A percentile compares a stretch with the other conserved stretches of the same genome.
These are phyloP conservation scores for Physeter macrocephalus DNA, from an alignment of 2,113 vertebrate species.

Conservation along the genomic window DNA sequence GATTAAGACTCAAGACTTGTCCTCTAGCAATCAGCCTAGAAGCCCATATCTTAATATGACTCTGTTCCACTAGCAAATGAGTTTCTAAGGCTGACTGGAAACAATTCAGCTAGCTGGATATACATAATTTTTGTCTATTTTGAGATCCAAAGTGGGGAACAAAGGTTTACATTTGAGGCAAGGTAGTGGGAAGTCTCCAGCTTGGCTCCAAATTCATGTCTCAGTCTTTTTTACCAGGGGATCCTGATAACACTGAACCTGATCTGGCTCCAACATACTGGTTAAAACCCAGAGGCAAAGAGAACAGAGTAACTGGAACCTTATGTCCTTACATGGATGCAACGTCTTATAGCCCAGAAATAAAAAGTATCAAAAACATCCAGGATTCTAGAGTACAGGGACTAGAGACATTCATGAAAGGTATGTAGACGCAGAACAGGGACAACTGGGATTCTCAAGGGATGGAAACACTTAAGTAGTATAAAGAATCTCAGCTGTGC, in stretches of 20 bases:
- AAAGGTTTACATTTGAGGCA: neutral
- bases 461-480: neutral
- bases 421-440: neutral
- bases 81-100: neutral
- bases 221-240: neutral
- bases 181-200: neutral
- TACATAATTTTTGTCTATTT: neutral
- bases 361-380: neutral
- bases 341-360: neutral
- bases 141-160: neutral
- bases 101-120: neutral
- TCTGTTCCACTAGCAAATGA: neutral
- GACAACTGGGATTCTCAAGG: neutral
- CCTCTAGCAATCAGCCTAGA: neutral
- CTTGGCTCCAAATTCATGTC: neutral
- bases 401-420: neutral
- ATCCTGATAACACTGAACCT: neutral
- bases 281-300: neutral
- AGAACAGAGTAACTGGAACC: neutral
- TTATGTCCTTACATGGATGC: neutral
- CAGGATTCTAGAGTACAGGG: neutral
- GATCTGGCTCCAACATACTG: neutral
- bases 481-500: neutral
- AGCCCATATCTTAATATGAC: neutral
- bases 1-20: neutral